Evolutionary conservation across 2,797 vertebrate genomes (phyloP).

Genomic region (Enteromius trimaculatus): DNA sequence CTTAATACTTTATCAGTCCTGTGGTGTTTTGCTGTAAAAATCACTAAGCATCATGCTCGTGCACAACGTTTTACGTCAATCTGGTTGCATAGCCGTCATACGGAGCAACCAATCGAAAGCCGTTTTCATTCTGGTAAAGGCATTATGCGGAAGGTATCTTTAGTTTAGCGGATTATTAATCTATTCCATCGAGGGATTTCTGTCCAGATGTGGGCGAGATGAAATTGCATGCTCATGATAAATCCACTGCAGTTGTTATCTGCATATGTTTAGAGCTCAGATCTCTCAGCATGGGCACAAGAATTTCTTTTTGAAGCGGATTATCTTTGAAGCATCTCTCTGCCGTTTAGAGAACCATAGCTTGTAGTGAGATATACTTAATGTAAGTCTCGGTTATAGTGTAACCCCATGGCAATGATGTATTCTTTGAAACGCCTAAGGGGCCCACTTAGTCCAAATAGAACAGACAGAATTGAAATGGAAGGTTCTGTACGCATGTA

Average conservation of each 20-base stretch:
- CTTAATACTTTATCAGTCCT: constrained; percentile 3
- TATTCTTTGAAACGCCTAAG: constrained; percentile 32
- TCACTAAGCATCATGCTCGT: neutral
- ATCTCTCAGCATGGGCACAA: constrained; percentile 28
- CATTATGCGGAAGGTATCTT: constrained; percentile 24
- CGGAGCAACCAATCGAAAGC: neutral
- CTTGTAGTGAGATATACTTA: constrained; percentile 27
- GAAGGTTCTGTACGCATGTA: neutral
- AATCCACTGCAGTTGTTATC: constrained; percentile 50
- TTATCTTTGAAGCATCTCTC: constrained; percentile 51
- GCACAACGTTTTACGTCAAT: neutral
- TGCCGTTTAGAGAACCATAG: constrained; percentile 31
- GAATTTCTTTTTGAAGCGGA: constrained; percentile 45
- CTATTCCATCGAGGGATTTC: constrained; percentile 45
- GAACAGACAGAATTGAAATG: constrained; percentile 20
- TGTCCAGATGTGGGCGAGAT: constrained; percentile 47
- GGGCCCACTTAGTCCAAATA: constrained; percentile 16
- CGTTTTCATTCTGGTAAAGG: constrained; percentile 8
- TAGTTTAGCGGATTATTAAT: constrained; percentile 46
- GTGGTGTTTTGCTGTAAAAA: neutral
- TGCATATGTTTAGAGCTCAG: constrained; percentile 46
- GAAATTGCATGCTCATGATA: constrained; percentile 53
- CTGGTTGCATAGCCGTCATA: neutral
- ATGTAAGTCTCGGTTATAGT: constrained; percentile 28
- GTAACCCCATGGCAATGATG: constrained; percentile 20